Base-by-base conservation (phyloP, 2,888 invertebrate species). In the Nemoura dubitans region DNA sequence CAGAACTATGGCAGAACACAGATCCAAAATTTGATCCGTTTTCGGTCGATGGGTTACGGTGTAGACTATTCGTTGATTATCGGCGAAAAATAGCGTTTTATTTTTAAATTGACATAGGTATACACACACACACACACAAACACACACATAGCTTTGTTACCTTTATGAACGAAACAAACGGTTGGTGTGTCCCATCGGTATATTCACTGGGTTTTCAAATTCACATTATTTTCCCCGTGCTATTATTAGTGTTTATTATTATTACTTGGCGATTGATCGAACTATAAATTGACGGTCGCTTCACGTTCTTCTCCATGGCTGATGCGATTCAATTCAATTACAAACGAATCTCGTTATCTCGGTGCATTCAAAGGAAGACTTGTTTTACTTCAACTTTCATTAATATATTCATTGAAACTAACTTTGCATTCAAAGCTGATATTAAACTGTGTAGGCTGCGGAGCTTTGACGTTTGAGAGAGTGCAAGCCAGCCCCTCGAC, bases 401-500 rank as follows among this genome's bases (percentile, higher is more conserved):
- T 78, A 78, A 78, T 78, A 78, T 78, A 78, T 78, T 78, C 78
- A 78, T 78, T 78, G 78, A 78, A 78, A 27, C 78, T 78, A 78
- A 78, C 78, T 78, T 78, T 28, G 26, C 78, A 78, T 78, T 78
- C 78, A 78, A 78, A 78, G 78, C 78, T 78, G 78, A 78, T 78
- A 78, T 27, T 78, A 78, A 78, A 78, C 27, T 78, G 59, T 59
- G 59, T 59, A 59, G 59, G 3, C 59, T 78, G 78, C 78, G 78
- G 28, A 78, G 78, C 78, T 78, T 78, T 78, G 78, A 59, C 59
- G 59, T 59, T 59, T 59, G 59, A 59, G 59, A 59, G 59, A 59
- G 59, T 10, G 59, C 21, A 1, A 59, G 59, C 59, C 59, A 59
- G 59, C 59, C 59, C 2, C 16, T 14, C 59, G 2, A 21, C 59